These are phyloP conservation scores for Echinometra lucunter DNA, from an alignment of 53 echinoderm and acorn worm species.

Conservation along the genomic window DNA sequence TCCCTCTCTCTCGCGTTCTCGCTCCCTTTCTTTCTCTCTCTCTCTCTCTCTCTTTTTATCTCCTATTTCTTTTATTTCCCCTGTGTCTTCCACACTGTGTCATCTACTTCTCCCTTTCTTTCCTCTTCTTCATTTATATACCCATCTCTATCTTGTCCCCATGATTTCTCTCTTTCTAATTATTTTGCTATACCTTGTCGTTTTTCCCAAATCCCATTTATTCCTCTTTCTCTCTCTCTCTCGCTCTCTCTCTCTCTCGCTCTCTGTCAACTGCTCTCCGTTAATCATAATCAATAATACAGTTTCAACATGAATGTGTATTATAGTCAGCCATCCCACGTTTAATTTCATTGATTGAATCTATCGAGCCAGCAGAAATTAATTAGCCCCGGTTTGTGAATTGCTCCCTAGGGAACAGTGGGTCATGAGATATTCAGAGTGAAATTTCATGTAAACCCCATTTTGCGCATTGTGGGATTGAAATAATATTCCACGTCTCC, in stretches of 20 bases:
- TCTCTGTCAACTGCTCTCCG: neutral
- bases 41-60: too few relatives aligned
- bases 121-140: too few relatives aligned
- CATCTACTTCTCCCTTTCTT: too few relatives aligned
- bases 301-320: neutral
- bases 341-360: neutral
- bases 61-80: too few relatives aligned
- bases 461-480: too few relatives aligned
- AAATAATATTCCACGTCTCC: too few relatives aligned
- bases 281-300: neutral
- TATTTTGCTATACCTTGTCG: too few relatives aligned
- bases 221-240: neutral
- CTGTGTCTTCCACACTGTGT: too few relatives aligned
- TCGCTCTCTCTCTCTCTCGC: neutral
- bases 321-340: neutral
- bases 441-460: neutral
- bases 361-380: neutral
- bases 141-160: too few relatives aligned
- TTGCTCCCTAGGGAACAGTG: neutral
- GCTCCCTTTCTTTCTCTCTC: too few relatives aligned
- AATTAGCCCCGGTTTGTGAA: neutral
- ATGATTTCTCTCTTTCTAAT: too few relatives aligned
- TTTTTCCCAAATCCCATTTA: too few relatives aligned
- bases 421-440: neutral
- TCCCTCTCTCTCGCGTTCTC: neutral